phyloP scores from a whole-genome alignment of 2,888 invertebrate genomes.

The Brassicogethes aeneus region DNA sequence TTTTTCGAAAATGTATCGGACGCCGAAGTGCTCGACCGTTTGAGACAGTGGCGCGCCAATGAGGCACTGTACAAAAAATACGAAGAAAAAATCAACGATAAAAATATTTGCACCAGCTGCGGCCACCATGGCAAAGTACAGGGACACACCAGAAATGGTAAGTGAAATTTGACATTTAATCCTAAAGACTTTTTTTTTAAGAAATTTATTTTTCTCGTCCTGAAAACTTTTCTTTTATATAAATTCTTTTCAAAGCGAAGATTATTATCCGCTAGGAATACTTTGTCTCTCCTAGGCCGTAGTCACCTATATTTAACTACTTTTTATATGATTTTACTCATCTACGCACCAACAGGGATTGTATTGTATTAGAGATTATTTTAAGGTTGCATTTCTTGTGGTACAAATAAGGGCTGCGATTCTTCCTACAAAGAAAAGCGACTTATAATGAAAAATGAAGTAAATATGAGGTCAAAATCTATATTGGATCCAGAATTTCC shows the following conservation, averaged over 20 bases:
- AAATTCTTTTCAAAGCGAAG: too few relatives aligned
- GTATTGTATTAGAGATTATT: too few relatives aligned
- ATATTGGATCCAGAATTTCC: conserved; percentile 57
- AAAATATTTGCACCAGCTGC: conserved; percentile 59
- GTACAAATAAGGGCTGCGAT: conserved; percentile 52
- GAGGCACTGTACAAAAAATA: conserved; percentile 45
- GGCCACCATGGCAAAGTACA: conserved; percentile 59
- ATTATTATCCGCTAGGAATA: too few relatives aligned
- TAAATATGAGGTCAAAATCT: conserved; percentile 59
- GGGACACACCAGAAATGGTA: conserved; percentile 48
- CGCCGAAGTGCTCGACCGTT: conserved; percentile 55
- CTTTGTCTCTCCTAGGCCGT: too few relatives aligned
- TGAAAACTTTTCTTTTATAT: too few relatives aligned
- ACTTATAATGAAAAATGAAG: conserved; percentile 56
- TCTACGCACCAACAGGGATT: too few relatives aligned
- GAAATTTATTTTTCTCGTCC: too few relatives aligned
- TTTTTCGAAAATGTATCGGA: conserved; percentile 58
- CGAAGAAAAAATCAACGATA: conserved; percentile 45
- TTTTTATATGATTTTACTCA: too few relatives aligned
- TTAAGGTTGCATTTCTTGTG: conserved; percentile 56
- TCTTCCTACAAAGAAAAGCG: conserved; percentile 54
- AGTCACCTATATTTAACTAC: too few relatives aligned
- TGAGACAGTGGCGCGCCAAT: conserved; percentile 57
- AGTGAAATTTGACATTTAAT: too few relatives aligned
- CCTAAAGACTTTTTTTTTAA: too few relatives aligned